phyloP scores from a whole-genome alignment of 2,888 invertebrate species.

The Schizaphis graminum region DNA sequence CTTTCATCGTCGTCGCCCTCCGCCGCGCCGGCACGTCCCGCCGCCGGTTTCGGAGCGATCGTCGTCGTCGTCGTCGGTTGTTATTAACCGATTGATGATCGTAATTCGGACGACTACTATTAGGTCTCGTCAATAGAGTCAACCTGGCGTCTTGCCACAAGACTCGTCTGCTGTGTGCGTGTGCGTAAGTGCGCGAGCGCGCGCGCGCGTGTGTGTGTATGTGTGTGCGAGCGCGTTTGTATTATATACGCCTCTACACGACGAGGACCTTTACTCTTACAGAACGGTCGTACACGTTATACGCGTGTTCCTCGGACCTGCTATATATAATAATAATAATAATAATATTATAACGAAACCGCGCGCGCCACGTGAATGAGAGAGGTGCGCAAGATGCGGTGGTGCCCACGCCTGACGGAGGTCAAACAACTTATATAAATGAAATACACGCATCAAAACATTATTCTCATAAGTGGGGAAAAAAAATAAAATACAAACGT shows the following conservation, averaged over 20 bases:
- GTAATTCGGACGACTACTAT: constrained; percentile 40
- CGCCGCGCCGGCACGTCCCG: neutral
- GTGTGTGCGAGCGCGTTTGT: neutral
- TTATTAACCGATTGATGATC: constrained; percentile 42
- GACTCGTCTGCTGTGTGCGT: neutral
- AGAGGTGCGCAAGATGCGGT: constrained; percentile 32
- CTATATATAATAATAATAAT: no score
- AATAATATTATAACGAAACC: constrained; percentile 31
- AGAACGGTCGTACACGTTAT: neutral
- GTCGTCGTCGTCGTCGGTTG: neutral
- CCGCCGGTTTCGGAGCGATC: neutral
- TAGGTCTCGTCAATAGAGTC: constrained; percentile 31
- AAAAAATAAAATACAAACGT: constrained; percentile 1
- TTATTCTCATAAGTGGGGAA: constrained; percentile 46
- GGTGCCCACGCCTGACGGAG: constrained; percentile 56
- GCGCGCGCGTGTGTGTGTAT: neutral
- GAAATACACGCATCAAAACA: constrained; percentile 3
- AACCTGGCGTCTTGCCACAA: constrained; percentile 51
- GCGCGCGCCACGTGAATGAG: constrained; percentile 3
- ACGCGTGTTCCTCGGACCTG: neutral
- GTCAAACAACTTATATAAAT: constrained; percentile 61
- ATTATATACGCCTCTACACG: neutral
- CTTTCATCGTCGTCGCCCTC: neutral
- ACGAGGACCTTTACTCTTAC: neutral
- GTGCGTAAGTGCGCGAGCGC: neutral